phyloP scores from a whole-genome alignment of 2,113 vertebrate species.

The Corydoras sp. region DNA sequence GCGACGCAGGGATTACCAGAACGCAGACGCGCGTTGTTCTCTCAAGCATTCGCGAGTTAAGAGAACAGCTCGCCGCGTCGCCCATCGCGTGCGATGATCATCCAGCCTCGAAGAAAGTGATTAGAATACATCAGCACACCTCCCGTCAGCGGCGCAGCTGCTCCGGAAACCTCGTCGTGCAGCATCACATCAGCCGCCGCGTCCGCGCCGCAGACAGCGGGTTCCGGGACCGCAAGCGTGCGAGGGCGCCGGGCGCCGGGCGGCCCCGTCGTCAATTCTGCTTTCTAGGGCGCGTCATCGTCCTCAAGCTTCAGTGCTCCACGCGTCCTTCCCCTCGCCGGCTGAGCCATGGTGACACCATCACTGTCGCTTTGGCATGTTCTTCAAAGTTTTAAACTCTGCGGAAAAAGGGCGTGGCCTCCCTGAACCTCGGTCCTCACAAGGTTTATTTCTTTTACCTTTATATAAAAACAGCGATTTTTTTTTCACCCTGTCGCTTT shows the following conservation, averaged over 20 bases:
- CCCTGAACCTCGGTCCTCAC: too few species aligned
- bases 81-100: conserved; percentile 51
- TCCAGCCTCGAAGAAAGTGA: conserved; percentile 48
- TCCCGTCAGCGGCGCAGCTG: conserved; percentile 49
- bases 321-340: conserved; percentile 25
- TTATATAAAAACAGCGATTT: too few species aligned
- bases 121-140: conserved; percentile 53
- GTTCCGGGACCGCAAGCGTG: conserved; percentile 8
- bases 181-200: conserved; percentile 51
- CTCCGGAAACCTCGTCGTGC: conserved; percentile 48
- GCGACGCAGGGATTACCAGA: conserved; percentile 5
- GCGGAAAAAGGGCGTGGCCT: too few species aligned
- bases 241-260: conserved; percentile 3
- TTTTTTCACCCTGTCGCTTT: too few species aligned
- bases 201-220: background rate
- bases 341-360: conserved; percentile 23
- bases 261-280: conserved; percentile 26
- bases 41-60: conserved; percentile 38
- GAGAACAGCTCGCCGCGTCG: conserved; percentile 44
- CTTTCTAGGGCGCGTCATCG: conserved; percentile 39
- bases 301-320: conserved; percentile 26
- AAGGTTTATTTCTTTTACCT: too few species aligned
- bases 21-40: conserved; percentile 43
- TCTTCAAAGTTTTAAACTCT: too few species aligned
- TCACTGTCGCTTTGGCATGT: too few species aligned